Evolutionary conservation across 2,113 vertebrate genomes (phyloP).

Genomic region (Hippolais icterina): DNA sequence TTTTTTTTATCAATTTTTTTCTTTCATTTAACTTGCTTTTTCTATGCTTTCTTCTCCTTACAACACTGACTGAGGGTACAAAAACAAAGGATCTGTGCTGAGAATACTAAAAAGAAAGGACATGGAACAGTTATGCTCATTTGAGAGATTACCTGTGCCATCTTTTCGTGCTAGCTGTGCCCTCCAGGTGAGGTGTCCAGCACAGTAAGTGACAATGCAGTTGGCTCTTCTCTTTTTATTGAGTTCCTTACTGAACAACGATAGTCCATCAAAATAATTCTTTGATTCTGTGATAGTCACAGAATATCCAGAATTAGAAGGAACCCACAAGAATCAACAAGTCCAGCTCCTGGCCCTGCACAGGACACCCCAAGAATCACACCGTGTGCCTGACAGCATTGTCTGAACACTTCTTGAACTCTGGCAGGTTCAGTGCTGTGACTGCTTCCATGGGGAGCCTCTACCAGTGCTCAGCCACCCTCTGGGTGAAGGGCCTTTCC

Average conservation of each 20-base stretch:
- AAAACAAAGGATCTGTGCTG: neutral
- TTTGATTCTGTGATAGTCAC: neutral
- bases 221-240: neutral
- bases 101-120: neutral
- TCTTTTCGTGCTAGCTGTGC: neutral
- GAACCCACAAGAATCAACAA: neutral
- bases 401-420: accelerated
- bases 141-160: neutral
- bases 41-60: neutral
- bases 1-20: neutral
- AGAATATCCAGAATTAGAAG: neutral
- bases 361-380: neutral
- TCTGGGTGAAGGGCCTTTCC: too few relatives aligned
- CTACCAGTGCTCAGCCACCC: accelerated
- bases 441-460: accelerated
- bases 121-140: neutral
- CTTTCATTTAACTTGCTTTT: neutral
- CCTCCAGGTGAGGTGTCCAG: neutral
- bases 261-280: neutral
- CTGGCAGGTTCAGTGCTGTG: too few relatives aligned
- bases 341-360: neutral
- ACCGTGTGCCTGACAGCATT: neutral
- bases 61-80: neutral
- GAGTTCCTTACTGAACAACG: neutral
- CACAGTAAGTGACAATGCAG: neutral